Conservation (phyloP, 2,113 vertebrate genomes). For the Grammomys surdaster region DNA sequence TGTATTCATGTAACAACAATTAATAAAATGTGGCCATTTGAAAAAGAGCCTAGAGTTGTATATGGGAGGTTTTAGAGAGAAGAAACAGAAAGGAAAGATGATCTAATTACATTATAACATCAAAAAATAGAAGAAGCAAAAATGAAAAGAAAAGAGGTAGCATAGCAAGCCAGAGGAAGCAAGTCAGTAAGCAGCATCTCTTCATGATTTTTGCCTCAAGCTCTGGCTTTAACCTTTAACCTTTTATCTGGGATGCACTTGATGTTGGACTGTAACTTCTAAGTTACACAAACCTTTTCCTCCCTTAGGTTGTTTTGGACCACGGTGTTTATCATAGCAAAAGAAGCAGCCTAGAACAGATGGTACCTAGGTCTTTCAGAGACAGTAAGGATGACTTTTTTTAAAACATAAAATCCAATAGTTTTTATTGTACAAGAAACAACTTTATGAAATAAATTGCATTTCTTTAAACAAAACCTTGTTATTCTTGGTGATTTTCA, state of each 20-base stretch:
- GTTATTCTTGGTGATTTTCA: not conserved
- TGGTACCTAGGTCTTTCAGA: not conserved
- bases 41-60: not conserved
- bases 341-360: not conserved
- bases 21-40: not conserved
- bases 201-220: not conserved
- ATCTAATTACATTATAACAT: not conserved
- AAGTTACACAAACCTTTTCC: not conserved
- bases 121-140: not conserved
- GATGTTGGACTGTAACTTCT: not conserved
- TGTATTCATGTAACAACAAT: not conserved
- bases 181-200: not conserved
- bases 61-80: not conserved
- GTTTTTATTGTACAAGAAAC: slow-evolving; percentile 69
- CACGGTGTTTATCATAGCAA: not conserved
- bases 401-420: slow-evolving; percentile 48
- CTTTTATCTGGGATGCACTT: not conserved
- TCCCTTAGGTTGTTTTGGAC: not conserved
- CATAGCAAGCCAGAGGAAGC: not conserved
- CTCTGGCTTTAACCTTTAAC: not conserved
- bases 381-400: not conserved
- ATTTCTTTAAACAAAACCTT: not conserved
- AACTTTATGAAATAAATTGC: slow-evolving; percentile 41
- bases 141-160: not conserved
- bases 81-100: not conserved